Percentiles rank a stretch among this genome's conserved stretches.
Evolutionary conservation across 2,113 vertebrate genomes (phyloP).

Genomic region (Clarias batrachus): DNA sequence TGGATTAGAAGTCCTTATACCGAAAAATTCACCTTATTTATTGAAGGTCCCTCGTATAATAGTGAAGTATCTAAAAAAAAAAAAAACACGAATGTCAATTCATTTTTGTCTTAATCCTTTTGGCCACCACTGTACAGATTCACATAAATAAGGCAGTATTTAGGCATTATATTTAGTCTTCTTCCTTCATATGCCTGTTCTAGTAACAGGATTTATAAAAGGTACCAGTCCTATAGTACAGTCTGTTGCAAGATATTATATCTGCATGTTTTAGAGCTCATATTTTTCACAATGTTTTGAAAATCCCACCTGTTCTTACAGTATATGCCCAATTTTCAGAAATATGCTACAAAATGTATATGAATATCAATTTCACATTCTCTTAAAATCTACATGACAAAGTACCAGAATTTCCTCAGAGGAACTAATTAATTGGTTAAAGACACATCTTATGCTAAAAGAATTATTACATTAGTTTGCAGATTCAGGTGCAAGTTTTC

Average conservation of each 20-base stretch:
- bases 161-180: not conserved
- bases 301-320: not conserved
- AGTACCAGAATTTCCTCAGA: not conserved
- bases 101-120: too few species aligned
- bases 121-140: not conserved
- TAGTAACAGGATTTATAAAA: not conserved
- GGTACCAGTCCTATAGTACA: not conserved
- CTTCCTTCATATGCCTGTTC: not conserved
- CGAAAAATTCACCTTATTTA: too few species aligned
- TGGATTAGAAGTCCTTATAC: too few species aligned
- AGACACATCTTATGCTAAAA: not conserved
- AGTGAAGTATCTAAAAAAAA: too few species aligned
- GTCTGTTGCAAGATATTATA: not conserved
- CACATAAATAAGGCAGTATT: not conserved
- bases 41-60: too few species aligned
- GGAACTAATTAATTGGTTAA: not conserved
- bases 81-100: too few species aligned
- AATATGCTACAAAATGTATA: not conserved
- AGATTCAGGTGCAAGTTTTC: conserved; percentile 5
- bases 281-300: not conserved
- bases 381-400: not conserved
- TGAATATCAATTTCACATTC: not conserved
- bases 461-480: not conserved
- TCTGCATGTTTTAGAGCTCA: not conserved
- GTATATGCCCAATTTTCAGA: not conserved